Evolutionary conservation across 2,888 invertebrate genomes (phyloP).

Genomic region (Melinopterus prodromus): DNA sequence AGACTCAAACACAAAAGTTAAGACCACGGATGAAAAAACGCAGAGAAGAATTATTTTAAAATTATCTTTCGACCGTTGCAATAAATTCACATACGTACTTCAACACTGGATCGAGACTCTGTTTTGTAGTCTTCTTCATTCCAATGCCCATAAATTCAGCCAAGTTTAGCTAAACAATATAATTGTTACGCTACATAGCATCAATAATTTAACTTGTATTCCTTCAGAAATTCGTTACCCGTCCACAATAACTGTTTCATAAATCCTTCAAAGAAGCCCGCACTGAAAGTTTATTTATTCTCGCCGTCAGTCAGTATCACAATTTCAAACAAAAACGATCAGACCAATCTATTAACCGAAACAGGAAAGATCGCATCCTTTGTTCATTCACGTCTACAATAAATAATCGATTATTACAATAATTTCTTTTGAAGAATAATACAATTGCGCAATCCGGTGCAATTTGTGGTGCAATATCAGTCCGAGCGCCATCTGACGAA

Average conservation of each 20-base stretch:
- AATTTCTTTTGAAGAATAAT: background rate
- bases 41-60: background rate
- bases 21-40: too few species aligned
- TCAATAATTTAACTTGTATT: background rate
- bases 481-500: background rate
- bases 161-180: background rate
- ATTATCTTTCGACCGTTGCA: background rate
- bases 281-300: background rate
- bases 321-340: background rate
- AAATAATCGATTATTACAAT: background rate
- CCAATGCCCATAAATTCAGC: background rate
- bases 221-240: background rate
- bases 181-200: constrained; percentile 4
- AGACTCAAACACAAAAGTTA: too few species aligned
- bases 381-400: background rate
- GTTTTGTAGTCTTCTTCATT: background rate
- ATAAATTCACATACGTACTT: background rate
- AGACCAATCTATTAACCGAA: background rate
- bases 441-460: too few species aligned
- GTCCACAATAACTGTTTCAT: background rate
- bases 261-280: background rate
- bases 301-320: background rate
- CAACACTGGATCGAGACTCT: background rate
- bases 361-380: constrained; percentile 4
- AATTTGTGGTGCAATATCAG: background rate